Evolutionary conservation across 2,888 invertebrate genomes (phyloP), one percentile per base, ranked within the genome.

Genomic region (Platycheirus rosarum): DNA sequence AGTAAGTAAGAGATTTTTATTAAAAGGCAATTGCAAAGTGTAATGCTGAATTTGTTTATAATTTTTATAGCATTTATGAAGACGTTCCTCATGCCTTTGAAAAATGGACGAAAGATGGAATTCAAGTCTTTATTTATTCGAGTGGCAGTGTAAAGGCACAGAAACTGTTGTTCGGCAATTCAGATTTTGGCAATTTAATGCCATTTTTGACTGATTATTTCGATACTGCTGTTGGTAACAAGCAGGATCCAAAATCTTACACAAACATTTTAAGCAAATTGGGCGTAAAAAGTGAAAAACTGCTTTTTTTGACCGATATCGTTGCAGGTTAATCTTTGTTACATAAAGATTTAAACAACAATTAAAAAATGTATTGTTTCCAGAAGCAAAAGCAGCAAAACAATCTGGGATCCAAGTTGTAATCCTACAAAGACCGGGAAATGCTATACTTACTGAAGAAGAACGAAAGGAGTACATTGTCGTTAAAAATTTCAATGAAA

Each of bases 91-190:
- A 92, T 13, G 94, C 95, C 0, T 92, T 98, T 51, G 92, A 95
- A 87, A 91, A 92, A 75, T 96, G 97, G 95, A 92, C 92, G 2
- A 91, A 93, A 2, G 90, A 92, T 11, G 95, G 94, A 9, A 92
- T 93, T 35, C 93, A 93, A 84, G 91, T 98, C 55, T 97, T 94
- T 88, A 94, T 98, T 79, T 98, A 96, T 90, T 98, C 98, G 0
- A 97, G 97, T 23, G 98, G 98, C 51, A 97, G 97, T 68, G 94
- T 97, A 0, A 94, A 95, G 86, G 96, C 98, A 11, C 98, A 98
- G 89, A 95, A 97, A 88, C 92, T 98, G 8, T 92, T 98, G 2
- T 97, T 98, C 89, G 92, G 92, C 0, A 92, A 96, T 89, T 94
- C 97, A 2, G 91, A 91, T 14, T 92, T 93, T 48, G 98, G 98